Conservation (phyloP, 2,113 vertebrate species). For the Rhea americana region DNA sequence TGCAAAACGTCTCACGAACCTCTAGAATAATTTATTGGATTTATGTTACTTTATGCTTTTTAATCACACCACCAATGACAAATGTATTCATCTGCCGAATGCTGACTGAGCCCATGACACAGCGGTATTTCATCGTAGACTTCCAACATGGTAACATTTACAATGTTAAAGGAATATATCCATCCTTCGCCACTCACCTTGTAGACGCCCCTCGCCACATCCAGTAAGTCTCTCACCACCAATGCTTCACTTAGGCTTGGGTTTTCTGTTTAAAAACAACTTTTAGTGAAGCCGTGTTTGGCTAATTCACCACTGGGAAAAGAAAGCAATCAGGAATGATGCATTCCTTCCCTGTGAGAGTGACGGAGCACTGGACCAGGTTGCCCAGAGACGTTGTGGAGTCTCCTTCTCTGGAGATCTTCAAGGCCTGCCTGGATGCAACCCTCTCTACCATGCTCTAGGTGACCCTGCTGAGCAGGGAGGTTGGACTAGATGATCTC, state of each 20-base stretch:
- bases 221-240: background rate
- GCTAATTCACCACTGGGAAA: background rate
- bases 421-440: too few species aligned
- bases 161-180: background rate
- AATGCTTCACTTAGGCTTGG: background rate
- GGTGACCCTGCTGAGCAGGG: too few species aligned
- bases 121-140: background rate
- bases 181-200: background rate
- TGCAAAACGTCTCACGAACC: background rate
- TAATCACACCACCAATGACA: background rate
- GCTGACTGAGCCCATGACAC: slow-evolving; percentile 1
- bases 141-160: background rate
- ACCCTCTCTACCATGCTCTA: too few species aligned
- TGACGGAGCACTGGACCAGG: too few species aligned
- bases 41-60: slow-evolving; percentile 15
- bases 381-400: too few species aligned
- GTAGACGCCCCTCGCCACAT: background rate
- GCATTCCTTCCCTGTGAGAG: background rate
- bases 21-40: slow-evolving; percentile 1
- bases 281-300: slow-evolving; percentile 22
- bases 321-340: slow-evolving; percentile 35
- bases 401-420: too few species aligned
- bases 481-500: too few species aligned
- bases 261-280: background rate
- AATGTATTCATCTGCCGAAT: background rate